A percentile compares a stretch with the other conserved stretches of the same genome.
These are phyloP conservation scores for Dinocampus coccinellae DNA, from an alignment of 2,888 invertebrate species.

Conservation along the genomic window DNA sequence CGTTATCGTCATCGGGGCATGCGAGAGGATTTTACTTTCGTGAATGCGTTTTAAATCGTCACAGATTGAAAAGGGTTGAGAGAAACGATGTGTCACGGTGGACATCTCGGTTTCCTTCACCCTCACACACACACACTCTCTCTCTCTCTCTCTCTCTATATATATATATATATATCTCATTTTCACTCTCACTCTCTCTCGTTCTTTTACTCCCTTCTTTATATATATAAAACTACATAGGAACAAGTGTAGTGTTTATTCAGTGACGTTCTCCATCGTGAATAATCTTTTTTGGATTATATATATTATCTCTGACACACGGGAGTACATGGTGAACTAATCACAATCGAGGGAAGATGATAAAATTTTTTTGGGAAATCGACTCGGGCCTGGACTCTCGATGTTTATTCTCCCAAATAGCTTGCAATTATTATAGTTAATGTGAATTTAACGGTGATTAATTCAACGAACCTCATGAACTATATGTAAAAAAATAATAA, in stretches of 20 bases:
- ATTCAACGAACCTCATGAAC: conserved; percentile 22
- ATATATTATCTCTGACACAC: background rate
- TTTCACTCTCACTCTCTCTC: background rate
- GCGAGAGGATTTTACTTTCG: background rate
- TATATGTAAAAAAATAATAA: background rate
- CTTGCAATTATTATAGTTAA: conserved; percentile 23
- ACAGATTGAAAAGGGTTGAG: background rate
- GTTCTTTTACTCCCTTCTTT: background rate
- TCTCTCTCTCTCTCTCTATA: no score
- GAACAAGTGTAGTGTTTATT: background rate
- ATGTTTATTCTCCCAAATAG: conserved; percentile 29
- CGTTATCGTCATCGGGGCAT: background rate
- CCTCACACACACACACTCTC: background rate
- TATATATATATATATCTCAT: no score
- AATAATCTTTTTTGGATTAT: background rate
- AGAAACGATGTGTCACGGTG: background rate
- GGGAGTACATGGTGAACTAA: background rate
- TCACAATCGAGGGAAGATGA: background rate
- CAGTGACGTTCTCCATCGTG: background rate
- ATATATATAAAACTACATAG: background rate
- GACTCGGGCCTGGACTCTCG: conserved; percentile 4
- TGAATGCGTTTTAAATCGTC: conserved; percentile 4
- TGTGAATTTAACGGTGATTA: conserved; percentile 28
- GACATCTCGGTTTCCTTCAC: background rate
- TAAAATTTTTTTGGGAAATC: background rate